Conservation (phyloP, 1,140 invertebrate genomes). For the Trichomalopsis sarcophagae region DNA sequence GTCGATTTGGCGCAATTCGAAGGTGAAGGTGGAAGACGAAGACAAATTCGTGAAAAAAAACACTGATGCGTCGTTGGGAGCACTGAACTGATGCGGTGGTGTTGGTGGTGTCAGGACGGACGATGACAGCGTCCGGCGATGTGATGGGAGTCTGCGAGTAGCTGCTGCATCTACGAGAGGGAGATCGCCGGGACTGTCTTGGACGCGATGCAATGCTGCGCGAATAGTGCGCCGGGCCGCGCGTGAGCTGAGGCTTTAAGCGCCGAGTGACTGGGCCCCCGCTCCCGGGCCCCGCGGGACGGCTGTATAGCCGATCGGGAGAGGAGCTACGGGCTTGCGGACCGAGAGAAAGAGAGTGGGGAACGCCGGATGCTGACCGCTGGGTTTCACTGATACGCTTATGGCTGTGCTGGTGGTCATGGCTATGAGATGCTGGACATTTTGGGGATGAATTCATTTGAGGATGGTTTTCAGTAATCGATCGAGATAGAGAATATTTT, state of each 20-base stretch:
- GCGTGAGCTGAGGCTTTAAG: constrained; percentile 65
- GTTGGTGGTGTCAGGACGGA: neutral
- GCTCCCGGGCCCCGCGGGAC: neutral
- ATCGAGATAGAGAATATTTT: too few species aligned
- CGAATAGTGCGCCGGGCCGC: constrained; percentile 69
- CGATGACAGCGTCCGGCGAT: constrained; percentile 2
- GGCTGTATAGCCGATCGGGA: neutral
- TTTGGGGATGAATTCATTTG: too few species aligned
- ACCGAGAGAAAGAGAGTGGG: neutral
- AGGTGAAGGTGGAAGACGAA: too few species aligned
- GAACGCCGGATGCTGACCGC: neutral
- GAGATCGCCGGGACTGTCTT: constrained; percentile 57
- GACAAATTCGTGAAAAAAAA: neutral
- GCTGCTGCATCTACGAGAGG: constrained; percentile 38
- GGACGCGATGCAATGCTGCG: constrained; percentile 68
- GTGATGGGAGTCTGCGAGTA: neutral
- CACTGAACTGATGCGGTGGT: neutral
- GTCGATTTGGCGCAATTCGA: too few species aligned
- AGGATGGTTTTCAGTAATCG: too few species aligned
- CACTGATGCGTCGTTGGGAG: neutral
- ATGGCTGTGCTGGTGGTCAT: too few species aligned
- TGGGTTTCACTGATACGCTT: neutral
- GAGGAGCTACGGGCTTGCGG: constrained; percentile 50
- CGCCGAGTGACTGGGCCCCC: constrained; percentile 69
- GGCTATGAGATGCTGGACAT: too few species aligned